Evolutionary conservation across 2,888 invertebrate genomes (phyloP), one percentile per base, ranked within the genome.

Genomic region (Apodemia hepburni): DNA sequence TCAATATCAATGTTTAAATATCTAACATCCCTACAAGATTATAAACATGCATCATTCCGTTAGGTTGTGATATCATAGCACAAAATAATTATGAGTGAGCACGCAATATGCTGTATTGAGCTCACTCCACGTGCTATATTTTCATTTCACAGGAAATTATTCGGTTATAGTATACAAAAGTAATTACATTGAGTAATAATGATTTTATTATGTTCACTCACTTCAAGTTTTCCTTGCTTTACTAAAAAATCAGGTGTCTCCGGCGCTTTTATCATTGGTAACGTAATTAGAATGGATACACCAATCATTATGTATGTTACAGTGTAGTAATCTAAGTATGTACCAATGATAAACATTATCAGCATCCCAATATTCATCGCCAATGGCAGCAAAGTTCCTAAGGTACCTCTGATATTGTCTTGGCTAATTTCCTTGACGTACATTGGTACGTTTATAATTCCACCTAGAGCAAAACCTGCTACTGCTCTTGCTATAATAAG

Each of bases 221-320:
- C 89, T 65, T 87, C 76, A 66, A 76, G 69, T 63, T 78, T 78
- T 6, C 80, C 84, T 27, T 69, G 75, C 47, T 85, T 84, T 0
- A 88, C 78, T 45, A 87, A 74, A 70, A 78, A 87, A 0, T 83
- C 81, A n/a, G 89, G 88, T 3, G 87, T 84, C 63, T 89, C 90
- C 3, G 89, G 87, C 62, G 83, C 81, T 65, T 75, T 79, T 6
- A 81, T 42, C 72, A 88, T 77, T 18, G 82, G 61, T 1, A 81
- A 17, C 3, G 76, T 64, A 54, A 78, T 79, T 0, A 80, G 5
- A 1, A 84, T 63, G 0, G 83, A 81, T 5, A 85, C 63, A 15
- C 73, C 70, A 1, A 83, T 22, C 2, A 76, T 76, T 0, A 77
- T 72, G 73, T 79, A 82, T 3, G 85, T 51, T 2, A 85, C 75